Percentiles rank a stretch among this genome's conserved stretches.
Evolutionary conservation across 2,888 invertebrate genomes (phyloP).

Genomic region (Eupithecia subumbrata): DNA sequence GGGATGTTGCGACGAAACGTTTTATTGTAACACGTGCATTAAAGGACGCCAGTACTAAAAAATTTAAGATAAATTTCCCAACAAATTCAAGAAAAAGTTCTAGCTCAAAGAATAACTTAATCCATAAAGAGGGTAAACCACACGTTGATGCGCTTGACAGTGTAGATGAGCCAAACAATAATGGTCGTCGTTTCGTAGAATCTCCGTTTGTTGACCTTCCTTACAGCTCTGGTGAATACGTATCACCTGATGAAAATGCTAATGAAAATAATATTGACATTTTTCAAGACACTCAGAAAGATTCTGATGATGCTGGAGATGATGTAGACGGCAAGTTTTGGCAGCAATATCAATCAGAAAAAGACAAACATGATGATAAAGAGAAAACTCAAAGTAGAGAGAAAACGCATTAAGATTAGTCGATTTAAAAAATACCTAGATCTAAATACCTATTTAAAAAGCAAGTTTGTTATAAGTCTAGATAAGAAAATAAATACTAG

Average conservation of each 20-base stretch:
- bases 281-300: constrained; percentile 9
- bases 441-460: neutral
- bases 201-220: constrained; percentile 7
- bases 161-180: neutral
- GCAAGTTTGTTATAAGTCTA: neutral
- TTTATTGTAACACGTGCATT: neutral
- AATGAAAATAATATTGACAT: neutral
- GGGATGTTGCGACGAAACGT: neutral
- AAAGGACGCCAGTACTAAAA: neutral
- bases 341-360: neutral
- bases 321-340: constrained; percentile 3
- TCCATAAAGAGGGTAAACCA: neutral
- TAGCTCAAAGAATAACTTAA: neutral
- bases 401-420: neutral
- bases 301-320: neutral
- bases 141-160: neutral
- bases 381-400: neutral
- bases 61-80: neutral
- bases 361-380: neutral
- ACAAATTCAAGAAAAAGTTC: neutral
- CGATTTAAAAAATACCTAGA: neutral
- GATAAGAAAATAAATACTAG: neutral
- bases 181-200: constrained; percentile 7
- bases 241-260: neutral
- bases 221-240: constrained; percentile 2